These are phyloP conservation scores for Dissostichus mawsoni DNA, from an alignment of 2,113 vertebrate genomes.

Conservation along the genomic window DNA sequence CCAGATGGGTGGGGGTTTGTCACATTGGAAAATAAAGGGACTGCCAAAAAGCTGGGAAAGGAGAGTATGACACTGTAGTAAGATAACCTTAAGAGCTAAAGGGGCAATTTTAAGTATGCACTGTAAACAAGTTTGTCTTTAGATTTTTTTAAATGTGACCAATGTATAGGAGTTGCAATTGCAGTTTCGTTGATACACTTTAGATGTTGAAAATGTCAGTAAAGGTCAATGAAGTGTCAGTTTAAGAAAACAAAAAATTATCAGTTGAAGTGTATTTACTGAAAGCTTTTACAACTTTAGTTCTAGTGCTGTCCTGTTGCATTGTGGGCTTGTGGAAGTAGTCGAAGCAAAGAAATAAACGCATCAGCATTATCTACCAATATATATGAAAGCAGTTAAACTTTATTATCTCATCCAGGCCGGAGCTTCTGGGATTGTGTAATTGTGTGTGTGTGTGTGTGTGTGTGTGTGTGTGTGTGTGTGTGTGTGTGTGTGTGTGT, in stretches of 20 bases:
- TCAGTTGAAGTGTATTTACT: not conserved
- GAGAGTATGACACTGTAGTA: constrained; percentile 25
- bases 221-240: not conserved
- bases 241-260: too few relatives aligned
- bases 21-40: constrained; percentile 37
- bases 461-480: too few relatives aligned
- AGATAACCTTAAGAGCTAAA: constrained; percentile 22
- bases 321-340: not conserved
- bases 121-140: not conserved
- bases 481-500: too few relatives aligned
- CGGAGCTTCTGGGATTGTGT: too few relatives aligned
- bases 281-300: not conserved
- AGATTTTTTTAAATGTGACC: not conserved
- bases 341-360: not conserved
- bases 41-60: constrained; percentile 28
- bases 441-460: too few relatives aligned
- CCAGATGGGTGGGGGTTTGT: constrained; percentile 39
- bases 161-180: not conserved
- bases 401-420: too few relatives aligned
- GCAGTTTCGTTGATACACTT: too few relatives aligned
- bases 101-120: not conserved
- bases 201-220: not conserved
- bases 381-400: not conserved
- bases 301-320: not conserved
- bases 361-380: too few relatives aligned